Base-by-base conservation (phyloP, 2,888 invertebrate species). In the Therioaphis trifolii region DNA sequence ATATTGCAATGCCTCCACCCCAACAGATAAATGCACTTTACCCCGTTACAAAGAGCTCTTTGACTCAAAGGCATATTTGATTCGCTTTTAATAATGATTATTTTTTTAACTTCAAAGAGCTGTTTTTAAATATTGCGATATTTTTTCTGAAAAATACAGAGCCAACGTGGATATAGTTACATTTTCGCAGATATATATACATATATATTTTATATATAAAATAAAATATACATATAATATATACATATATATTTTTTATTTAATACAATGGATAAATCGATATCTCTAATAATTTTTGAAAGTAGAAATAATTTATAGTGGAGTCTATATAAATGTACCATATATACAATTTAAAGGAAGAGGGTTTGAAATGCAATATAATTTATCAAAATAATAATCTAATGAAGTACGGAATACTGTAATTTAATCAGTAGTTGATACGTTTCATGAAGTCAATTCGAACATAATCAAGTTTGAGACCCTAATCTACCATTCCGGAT, bases 31-130 rank as follows among this genome's bases (percentile, higher is more conserved):
- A 82, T 82, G 82, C 82, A 82, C 82, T 82, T 82, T 82, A 82
- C 82, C 82, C 72, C 61, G 74, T 82, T 82, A 66, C 82, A 82
- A 74, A 74, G 74, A 74, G 35, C 63, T 82, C 63, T 82, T 82
- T 82, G 72, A 82, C 74, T 82, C 82, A 82, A 82, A 82, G 82
- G 82, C 82, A 82, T 82, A 74, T 82, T 82, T 82, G 72, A 82
- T 82, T 82, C 63, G 82, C 72, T 72, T 82, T 82, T 82, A 82
- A 74, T 82, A 82, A 82, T 72, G 82, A 72, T 82, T 82, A 82
- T 74, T 82, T 79, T 82, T 82, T 72, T 40, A 74, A 74, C 63
- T 74, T 74, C 72, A 82, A 82, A 82, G 63, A 52, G 40, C n/a
- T 63, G 15, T 80, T 68, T 78, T 78, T 55, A 63, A 78, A 78